phyloP scores from a whole-genome alignment of 1,140 invertebrate genomes.

The Drosophila punjabiensis region DNA sequence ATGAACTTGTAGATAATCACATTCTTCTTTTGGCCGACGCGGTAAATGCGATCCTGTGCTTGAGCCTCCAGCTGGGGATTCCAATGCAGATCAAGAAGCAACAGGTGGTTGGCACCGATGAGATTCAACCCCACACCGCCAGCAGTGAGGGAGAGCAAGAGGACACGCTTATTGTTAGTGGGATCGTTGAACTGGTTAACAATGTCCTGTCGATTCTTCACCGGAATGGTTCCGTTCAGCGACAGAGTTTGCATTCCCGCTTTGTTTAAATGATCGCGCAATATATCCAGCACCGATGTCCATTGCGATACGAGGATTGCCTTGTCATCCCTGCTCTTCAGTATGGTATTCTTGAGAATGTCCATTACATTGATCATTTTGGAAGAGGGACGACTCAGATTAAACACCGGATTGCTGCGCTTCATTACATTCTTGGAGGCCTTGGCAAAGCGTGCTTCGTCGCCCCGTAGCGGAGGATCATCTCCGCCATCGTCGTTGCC shows the following conservation, averaged over 20 bases:
- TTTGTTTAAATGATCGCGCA: slow-evolving; percentile 88
- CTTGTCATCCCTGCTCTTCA: slow-evolving; percentile 88
- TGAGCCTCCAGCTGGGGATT: slow-evolving; percentile 97
- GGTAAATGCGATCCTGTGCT: slow-evolving; percentile 96
- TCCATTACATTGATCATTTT: slow-evolving; percentile 89
- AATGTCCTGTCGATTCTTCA: slow-evolving; percentile 88
- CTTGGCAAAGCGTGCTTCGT: slow-evolving; percentile 82
- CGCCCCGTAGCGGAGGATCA: slow-evolving; percentile 25
- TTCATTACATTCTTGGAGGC: slow-evolving; percentile 87
- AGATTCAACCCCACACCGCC: slow-evolving; percentile 97
- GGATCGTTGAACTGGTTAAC: slow-evolving; percentile 91
- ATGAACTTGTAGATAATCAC: slow-evolving; percentile 96
- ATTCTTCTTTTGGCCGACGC: slow-evolving; percentile 93
- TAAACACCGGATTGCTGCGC: slow-evolving; percentile 90
- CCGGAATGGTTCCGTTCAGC: slow-evolving; percentile 90
- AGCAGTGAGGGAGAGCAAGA: slow-evolving; percentile 94
- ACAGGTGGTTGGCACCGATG: slow-evolving; percentile 95
- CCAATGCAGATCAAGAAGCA: slow-evolving; percentile 97
- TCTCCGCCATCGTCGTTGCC: background rate
- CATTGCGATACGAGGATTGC: slow-evolving; percentile 95
- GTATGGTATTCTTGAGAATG: slow-evolving; percentile 87
- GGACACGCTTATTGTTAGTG: slow-evolving; percentile 86
- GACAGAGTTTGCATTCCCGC: slow-evolving; percentile 86
- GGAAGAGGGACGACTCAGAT: slow-evolving; percentile 87
- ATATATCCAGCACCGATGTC: slow-evolving; percentile 91